Evolutionary conservation across 2,888 invertebrate genomes (phyloP).

Genomic region (Caenorhabditis sp.): DNA sequence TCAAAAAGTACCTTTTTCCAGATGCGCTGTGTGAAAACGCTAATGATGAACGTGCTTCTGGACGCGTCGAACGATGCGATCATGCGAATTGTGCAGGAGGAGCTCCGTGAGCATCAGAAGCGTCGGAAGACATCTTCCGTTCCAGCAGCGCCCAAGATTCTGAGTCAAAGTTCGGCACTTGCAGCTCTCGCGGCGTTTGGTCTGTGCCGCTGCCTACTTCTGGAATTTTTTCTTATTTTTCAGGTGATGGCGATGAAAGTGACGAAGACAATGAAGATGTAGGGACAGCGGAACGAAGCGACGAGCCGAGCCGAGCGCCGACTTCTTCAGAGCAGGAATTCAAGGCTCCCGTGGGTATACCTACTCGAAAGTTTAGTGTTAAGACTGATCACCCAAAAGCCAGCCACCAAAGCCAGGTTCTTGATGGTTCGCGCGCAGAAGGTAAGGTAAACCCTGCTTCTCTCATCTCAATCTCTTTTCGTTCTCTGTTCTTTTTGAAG

Average conservation of each 20-base stretch:
- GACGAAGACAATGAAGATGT: neutral
- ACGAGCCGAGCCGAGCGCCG: neutral
- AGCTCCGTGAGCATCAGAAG: constrained; percentile 20
- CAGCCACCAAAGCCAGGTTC: constrained; percentile 17
- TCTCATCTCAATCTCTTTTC: neutral
- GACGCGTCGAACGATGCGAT: constrained; percentile 95
- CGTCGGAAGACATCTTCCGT: constrained; percentile 8
- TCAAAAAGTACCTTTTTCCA: constrained; percentile 14
- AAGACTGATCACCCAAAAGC: constrained; percentile 36
- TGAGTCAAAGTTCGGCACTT: constrained; percentile 65
- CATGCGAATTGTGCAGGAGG: constrained; percentile 87
- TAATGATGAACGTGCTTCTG: constrained; percentile 91
- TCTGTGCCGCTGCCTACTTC: constrained; percentile 30
- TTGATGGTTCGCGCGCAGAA: constrained; percentile 18
- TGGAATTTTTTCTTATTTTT: constrained; percentile 2
- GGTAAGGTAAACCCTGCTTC: constrained; percentile 34
- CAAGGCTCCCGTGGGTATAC: constrained; percentile 65
- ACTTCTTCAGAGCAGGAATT: constrained; percentile 31
- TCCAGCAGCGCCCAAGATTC: constrained; percentile 60
- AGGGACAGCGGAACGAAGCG: neutral
- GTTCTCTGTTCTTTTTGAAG: neutral
- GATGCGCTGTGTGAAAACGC: constrained; percentile 60
- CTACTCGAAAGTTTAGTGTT: constrained; percentile 63
- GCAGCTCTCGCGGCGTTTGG: constrained; percentile 67
- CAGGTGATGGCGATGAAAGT: constrained; percentile 27